Percentiles rank a stretch among this genome's conserved stretches.
phyloP scores from a whole-genome alignment of 2,888 invertebrate genomes.

The Ceraclea dissimilis region DNA sequence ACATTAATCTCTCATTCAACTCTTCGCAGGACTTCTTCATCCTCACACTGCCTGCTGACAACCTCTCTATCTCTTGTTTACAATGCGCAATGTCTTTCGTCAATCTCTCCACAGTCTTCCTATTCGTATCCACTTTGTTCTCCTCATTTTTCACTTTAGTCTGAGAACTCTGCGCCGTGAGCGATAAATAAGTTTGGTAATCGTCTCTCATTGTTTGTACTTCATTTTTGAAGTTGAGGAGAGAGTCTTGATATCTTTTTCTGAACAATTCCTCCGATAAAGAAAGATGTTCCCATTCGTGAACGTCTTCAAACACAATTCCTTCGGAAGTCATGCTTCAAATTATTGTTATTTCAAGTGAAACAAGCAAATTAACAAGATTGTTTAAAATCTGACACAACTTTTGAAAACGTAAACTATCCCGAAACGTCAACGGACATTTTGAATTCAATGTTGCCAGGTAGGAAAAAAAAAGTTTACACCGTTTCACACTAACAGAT shows the following conservation, averaged over 20 bases:
- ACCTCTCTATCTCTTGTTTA: conserved; percentile 7
- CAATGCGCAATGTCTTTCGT: conserved; percentile 6
- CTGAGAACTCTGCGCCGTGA: conserved; percentile 8
- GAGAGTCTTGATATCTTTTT: conserved; percentile 9
- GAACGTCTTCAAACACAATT: conserved; percentile 10
- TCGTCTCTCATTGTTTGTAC: conserved; percentile 9
- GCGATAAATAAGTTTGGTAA: conserved; percentile 5
- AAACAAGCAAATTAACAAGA: too few species aligned
- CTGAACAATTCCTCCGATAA: conserved; percentile 12
- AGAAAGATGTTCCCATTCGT: conserved; percentile 12
- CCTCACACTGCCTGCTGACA: conserved; percentile 3
- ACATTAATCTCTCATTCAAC: conserved; percentile 4
- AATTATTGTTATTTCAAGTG: background rate
- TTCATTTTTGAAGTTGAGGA: conserved; percentile 11
- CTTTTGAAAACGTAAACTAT: too few species aligned
- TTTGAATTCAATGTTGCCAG: background rate
- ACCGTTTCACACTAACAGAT: too few species aligned
- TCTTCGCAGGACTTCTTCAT: conserved; percentile 8
- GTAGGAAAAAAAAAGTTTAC: background rate
- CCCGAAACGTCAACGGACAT: background rate
- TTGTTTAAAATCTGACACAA: too few species aligned
- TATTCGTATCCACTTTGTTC: conserved; percentile 6
- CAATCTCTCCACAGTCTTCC: conserved; percentile 8
- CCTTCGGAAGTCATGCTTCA: conserved; percentile 10
- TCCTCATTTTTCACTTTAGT: conserved; percentile 10